Conservation (phyloP, 37 sponge, comb jelly and placozoan genomes). For the Oscarella lobularis region DNA sequence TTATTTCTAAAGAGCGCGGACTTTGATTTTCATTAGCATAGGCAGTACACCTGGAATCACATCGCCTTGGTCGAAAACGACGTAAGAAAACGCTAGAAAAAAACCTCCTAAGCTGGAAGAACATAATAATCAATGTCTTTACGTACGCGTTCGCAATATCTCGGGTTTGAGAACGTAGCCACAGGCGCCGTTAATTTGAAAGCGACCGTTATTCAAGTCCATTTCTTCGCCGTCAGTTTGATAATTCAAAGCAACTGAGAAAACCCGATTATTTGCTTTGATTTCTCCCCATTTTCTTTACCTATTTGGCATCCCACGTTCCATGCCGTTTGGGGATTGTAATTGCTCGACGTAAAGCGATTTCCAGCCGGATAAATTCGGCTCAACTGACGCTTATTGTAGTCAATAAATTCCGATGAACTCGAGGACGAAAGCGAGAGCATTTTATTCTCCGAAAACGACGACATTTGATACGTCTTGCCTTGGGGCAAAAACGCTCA, state of each 20-base stretch:
- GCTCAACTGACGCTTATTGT: neutral
- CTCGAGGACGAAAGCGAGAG: neutral
- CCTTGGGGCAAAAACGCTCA: too few relatives aligned
- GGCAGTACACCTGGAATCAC: neutral
- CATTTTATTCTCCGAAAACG: constrained; percentile 49
- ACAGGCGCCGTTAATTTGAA: neutral
- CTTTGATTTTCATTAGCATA: neutral
- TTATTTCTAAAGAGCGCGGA: too few relatives aligned
- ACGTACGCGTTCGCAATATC: constrained; percentile 11
- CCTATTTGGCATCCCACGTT: neutral
- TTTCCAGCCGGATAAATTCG: neutral
- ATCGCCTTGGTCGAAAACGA: neutral
- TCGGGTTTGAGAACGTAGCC: neutral
- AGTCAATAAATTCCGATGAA: neutral
- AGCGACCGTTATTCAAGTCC: constrained; percentile 62
- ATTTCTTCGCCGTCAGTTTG: constrained; percentile 14
- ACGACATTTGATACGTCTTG: constrained; percentile 53
- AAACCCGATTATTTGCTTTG: neutral
- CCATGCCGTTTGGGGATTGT: neutral
- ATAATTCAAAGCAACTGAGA: constrained; percentile 10
- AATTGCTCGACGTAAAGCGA: neutral
- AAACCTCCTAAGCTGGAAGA: neutral
- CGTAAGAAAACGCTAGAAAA: neutral
- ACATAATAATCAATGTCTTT: neutral
- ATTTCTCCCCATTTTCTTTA: too few relatives aligned